A percentile compares a stretch with the other conserved stretches of the same genome.
These are phyloP conservation scores for Malaclemys terrapin DNA, from an alignment of 2,113 vertebrate species.

Conservation along the genomic window DNA sequence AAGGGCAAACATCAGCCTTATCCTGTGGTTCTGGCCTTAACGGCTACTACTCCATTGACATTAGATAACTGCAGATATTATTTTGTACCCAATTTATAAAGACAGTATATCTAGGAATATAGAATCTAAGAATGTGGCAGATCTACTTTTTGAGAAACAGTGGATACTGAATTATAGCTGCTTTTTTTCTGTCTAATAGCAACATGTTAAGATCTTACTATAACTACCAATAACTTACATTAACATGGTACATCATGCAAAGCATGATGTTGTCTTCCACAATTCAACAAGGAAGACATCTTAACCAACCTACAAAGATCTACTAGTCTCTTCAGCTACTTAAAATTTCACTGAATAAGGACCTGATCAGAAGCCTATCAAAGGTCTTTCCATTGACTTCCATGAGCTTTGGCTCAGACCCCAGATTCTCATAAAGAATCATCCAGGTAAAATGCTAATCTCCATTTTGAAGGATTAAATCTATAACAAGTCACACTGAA, in stretches of 20 bases:
- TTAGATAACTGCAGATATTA: background rate
- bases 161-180: too few relatives aligned
- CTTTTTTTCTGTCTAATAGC: background rate
- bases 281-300: background rate
- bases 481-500: conserved; percentile 3
- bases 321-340: background rate
- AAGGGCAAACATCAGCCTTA: background rate
- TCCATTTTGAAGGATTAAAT: background rate
- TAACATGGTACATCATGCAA: background rate
- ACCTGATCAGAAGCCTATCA: background rate
- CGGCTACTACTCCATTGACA: background rate
- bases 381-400: background rate
- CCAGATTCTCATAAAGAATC: background rate
- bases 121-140: background rate
- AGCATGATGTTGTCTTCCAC: background rate
- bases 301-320: background rate
- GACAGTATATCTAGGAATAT: too few relatives aligned
- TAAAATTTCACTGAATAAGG: background rate
- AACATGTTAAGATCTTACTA: background rate
- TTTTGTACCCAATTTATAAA: background rate
- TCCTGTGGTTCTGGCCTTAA: background rate
- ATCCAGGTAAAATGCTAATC: background rate
- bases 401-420: background rate
- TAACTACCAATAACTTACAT: background rate
- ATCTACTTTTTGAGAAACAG: background rate